Evolutionary conservation across 2,888 invertebrate genomes (phyloP), one percentile per base, ranked within the genome.

Genomic region (Amaurobius ferox): DNA sequence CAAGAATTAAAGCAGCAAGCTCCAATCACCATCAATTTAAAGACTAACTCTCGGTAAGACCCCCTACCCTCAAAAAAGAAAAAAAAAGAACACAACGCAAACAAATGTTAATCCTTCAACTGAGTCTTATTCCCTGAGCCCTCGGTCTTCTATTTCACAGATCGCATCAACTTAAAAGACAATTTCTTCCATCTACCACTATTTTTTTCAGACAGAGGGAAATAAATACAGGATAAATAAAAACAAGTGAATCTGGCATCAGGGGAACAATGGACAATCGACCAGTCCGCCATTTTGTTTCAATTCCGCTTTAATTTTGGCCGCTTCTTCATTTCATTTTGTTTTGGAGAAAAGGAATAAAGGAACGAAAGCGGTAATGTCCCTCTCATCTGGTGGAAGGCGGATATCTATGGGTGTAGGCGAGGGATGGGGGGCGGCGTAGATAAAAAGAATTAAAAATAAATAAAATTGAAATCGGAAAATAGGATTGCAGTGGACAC

Each of bases 161-260:
- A 78, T 78, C 68, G 61, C 78, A 68, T 67, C 48, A 68, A 70
- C 61, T 78, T 68, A 70, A 78, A 78, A 68, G 55, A 78, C 35
- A 40, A 55, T 74, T 67, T 40, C 26, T 74, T 64, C 44, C 35
- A 35, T 35, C 35, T 35, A 5, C 35, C 35, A n/a, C 28, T 29
- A 28, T n/a, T 23, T n/a, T 73, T 62, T 39, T 35, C 35, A 7
- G 11, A 16, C 9, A 26, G 7, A 61, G 28, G 30, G 9, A 61
- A 72, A 61, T 29, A 29, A 16, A 48, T 2, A 11, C 19, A 26
- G 16, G 61, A 61, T 35, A 35, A 35, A 35, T 35, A 35, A 35
- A n/a, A 35, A 35, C 35, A 35, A 35, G 35, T 7, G 35, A 35
- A 35, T 35, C 6, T 35, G 35, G 35, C 35, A 35, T 35, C 35